phyloP scores from a whole-genome alignment of 2,888 invertebrate species.

The Orthosia cruda region DNA sequence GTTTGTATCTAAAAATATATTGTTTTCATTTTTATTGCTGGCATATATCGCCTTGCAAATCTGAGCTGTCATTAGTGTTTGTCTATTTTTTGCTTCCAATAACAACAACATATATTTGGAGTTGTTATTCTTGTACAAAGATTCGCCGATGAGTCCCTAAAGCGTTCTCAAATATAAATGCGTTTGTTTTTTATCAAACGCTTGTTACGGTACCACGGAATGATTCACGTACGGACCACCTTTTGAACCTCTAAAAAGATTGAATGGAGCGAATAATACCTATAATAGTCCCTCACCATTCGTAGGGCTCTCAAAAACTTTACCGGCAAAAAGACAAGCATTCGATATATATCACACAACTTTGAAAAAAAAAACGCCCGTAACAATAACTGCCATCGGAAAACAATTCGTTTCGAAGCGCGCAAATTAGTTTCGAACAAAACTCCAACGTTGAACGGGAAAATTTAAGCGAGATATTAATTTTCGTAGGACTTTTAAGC shows the following conservation, averaged over 20 bases:
- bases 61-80: slow-evolving; percentile 9
- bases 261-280: slow-evolving; percentile 33
- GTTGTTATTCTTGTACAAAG: slow-evolving; percentile 27
- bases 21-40: slow-evolving; percentile 4
- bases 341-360: slow-evolving; percentile 56
- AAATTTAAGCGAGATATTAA: slow-evolving; percentile 65
- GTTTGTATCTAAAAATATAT: slow-evolving; percentile 24
- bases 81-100: slow-evolving; percentile 21
- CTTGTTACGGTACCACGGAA: slow-evolving; percentile 18
- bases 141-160: slow-evolving; percentile 12
- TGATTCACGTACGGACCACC: slow-evolving; percentile 44
- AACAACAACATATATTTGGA: slow-evolving; percentile 16
- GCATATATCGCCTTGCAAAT: slow-evolving; percentile 3
- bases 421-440: slow-evolving; percentile 71
- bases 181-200: slow-evolving; percentile 53
- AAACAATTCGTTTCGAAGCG: slow-evolving; percentile 69
- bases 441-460: slow-evolving; percentile 54
- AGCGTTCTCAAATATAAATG: slow-evolving; percentile 29
- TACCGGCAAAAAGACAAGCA: slow-evolving; percentile 36
- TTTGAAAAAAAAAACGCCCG: slow-evolving; percentile 57
- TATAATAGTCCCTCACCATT: slow-evolving; percentile 17
- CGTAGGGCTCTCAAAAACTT: slow-evolving; percentile 39
- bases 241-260: slow-evolving; percentile 35
- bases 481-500: slow-evolving; percentile 60
- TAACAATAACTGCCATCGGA: slow-evolving; percentile 57